Conservation (phyloP, 2,888 invertebrate genomes). For the Catocala nupta region DNA sequence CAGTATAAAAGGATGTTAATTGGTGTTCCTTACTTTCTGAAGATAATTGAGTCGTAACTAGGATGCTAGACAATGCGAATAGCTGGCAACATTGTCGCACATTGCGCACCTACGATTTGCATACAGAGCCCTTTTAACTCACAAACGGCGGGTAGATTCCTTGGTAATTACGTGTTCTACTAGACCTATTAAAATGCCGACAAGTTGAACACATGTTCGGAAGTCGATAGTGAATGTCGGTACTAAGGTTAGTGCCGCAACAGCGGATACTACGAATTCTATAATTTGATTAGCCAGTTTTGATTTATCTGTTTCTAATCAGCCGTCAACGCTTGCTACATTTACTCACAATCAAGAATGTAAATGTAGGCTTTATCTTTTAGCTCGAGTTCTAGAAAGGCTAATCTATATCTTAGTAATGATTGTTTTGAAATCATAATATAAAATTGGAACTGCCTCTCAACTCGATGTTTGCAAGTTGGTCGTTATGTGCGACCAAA, state of each 20-base stretch:
- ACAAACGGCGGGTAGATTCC: slow-evolving; percentile 51
- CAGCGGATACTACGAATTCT: slow-evolving; percentile 24
- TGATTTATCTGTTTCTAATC: slow-evolving; percentile 40
- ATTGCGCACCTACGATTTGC: slow-evolving; percentile 65
- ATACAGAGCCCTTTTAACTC: slow-evolving; percentile 66
- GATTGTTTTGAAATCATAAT: neutral
- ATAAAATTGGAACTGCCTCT: neutral
- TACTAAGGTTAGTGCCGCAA: slow-evolving; percentile 29
- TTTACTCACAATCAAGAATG: slow-evolving; percentile 21
- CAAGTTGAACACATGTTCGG: slow-evolving; percentile 49
- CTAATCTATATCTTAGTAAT: slow-evolving; percentile 1
- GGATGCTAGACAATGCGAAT: slow-evolving; percentile 72
- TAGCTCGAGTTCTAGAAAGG: slow-evolving; percentile 8
- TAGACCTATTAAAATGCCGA: slow-evolving; percentile 49
- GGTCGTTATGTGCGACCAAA: slow-evolving; percentile 2
- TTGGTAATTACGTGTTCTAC: slow-evolving; percentile 58
- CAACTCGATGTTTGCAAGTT: neutral
- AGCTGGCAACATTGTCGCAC: slow-evolving; percentile 62
- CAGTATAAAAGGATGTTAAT: slow-evolving; percentile 78
- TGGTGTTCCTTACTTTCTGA: slow-evolving; percentile 74
- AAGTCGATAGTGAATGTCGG: slow-evolving; percentile 37
- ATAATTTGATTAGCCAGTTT: slow-evolving; percentile 35
- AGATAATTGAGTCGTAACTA: slow-evolving; percentile 79
- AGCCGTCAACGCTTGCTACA: slow-evolving; percentile 26
- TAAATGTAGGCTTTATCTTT: slow-evolving; percentile 22